Percentiles rank a stretch among this genome's conserved stretches.
These are phyloP conservation scores for Telmatherina bonti DNA, from an alignment of 2,797 vertebrate species.

Conservation along the genomic window DNA sequence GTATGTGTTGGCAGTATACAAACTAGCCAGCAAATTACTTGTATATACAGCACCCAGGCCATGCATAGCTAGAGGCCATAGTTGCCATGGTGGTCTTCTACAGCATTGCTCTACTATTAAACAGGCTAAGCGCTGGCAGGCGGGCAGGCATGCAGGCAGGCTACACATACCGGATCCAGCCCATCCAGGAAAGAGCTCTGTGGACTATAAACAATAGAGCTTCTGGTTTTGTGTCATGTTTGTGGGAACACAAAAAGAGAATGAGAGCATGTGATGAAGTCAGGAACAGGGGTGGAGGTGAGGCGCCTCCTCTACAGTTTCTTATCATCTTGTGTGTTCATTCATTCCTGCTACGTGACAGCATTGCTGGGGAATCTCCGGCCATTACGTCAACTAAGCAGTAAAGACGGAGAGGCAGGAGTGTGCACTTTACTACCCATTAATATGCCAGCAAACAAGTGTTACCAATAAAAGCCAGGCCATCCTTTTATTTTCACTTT, in stretches of 20 bases:
- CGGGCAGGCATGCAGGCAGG: constrained; percentile 56
- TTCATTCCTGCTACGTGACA: constrained; percentile 56
- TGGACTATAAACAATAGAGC: constrained; percentile 74
- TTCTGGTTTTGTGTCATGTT: constrained; percentile 67
- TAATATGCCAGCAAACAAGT: constrained; percentile 10
- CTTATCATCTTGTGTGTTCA: constrained; percentile 35
- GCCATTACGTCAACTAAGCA: constrained; percentile 27
- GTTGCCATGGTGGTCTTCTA: constrained; percentile 18
- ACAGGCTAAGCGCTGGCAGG: constrained; percentile 50
- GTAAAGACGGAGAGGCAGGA: constrained; percentile 16
- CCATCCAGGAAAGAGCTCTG: constrained; percentile 77
- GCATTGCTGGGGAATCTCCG: constrained; percentile 35
- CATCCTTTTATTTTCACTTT: constrained; percentile 16
- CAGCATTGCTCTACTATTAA: constrained; percentile 33
- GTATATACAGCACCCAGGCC: constrained; percentile 17
- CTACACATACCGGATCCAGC: constrained; percentile 71
- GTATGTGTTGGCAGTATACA: constrained; percentile 29
- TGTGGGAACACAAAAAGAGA: constrained; percentile 58
- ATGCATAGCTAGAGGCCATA: constrained; percentile 14
- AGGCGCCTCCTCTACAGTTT: constrained; percentile 12
- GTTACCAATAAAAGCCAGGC: constrained; percentile 1
- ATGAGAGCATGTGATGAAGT: constrained; percentile 47
- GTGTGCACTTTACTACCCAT: constrained; percentile 1
- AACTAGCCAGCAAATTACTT: constrained; percentile 36
- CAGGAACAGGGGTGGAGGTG: constrained; percentile 14